Evolutionary conservation across 2,888 invertebrate species (phyloP), one percentile per base, ranked within the genome.

Genomic region (Gerris lacustris): DNA sequence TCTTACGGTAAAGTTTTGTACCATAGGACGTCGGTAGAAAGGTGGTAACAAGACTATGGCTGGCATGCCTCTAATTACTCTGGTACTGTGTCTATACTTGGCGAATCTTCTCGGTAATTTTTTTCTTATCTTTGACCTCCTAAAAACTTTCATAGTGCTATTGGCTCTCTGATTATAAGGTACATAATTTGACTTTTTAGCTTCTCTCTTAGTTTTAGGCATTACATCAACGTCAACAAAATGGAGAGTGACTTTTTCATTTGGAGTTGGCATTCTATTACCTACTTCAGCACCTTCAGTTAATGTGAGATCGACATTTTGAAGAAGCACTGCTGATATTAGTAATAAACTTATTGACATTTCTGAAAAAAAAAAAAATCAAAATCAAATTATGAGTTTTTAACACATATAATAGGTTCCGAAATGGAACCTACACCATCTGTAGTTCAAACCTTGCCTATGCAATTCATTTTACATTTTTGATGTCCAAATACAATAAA

Each of bases 81-180:
- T 72, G 11, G 75, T 76, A 63, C 75, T 76, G 67, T 76, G 74
- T 45, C 75, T 71, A 64, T 75, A 73, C 15, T 72, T 17, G 15
- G 66, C 15, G 44, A 44, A 44, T 63, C 70, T 66, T n/a, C 47
- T 69, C 18, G 45, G 63, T 45, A 69, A 45, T 11, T 68, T 62
- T 66, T 63, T 69, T 18, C 71, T 44, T 6, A 64, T 31, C 31
- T 64, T 64, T 11, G 64, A n/a, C 18, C 17, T 64, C 18, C 31
- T 64, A 9, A 64, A 9, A 2, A 31, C 17, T 62, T 62, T 62
- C 64, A 9, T 31, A 18, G 17, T 64, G 7, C 64, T 17, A 64
- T 64, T 64, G 31, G 9, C 64, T 5, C 64, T 7, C 9, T 64
- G 18, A n/a, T 31, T 2, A 64, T n/a, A 7, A 9, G 64, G 31